Percentiles rank a stretch among this genome's conserved stretches.
Evolutionary conservation across 2,113 vertebrate species (phyloP).

Genomic region (Tretioscincus oriximinensis): DNA sequence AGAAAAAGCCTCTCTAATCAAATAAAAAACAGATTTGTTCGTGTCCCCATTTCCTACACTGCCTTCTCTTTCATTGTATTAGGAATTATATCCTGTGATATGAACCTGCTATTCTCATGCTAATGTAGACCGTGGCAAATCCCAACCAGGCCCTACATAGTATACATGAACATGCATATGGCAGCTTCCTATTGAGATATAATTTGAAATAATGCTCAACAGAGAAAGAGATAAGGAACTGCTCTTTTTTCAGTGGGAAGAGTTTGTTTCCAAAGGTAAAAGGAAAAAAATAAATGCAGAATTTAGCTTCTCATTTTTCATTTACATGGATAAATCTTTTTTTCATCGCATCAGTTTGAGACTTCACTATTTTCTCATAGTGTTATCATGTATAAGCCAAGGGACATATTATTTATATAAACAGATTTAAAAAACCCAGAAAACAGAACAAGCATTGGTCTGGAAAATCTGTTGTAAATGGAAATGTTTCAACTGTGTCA

Average conservation of each 20-base stretch:
- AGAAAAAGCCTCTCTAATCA: no score
- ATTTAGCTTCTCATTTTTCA: neutral
- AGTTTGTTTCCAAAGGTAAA: neutral
- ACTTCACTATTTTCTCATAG: neutral
- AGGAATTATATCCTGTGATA: no score
- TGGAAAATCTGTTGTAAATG: neutral
- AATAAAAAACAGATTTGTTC: no score
- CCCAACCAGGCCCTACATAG: no score
- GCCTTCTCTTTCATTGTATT: no score
- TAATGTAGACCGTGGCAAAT: no score
- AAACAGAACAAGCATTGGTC: neutral
- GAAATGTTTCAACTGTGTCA: neutral
- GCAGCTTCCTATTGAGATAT: no score
- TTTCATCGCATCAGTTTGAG: neutral
- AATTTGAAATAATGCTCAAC: no score
- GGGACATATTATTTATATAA: neutral
- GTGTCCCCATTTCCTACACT: no score
- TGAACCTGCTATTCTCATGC: no score
- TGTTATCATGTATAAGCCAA: neutral
- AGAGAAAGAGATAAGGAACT: neutral
- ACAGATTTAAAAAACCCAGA: neutral
- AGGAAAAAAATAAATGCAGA: no score
- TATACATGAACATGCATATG: no score
- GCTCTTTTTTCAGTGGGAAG: neutral
- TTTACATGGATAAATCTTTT: neutral